A percentile compares a stretch with the other conserved stretches of the same genome.
These are phyloP conservation scores for Tyria jacobaeae DNA, from an alignment of 2,888 invertebrate species.

Conservation along the genomic window DNA sequence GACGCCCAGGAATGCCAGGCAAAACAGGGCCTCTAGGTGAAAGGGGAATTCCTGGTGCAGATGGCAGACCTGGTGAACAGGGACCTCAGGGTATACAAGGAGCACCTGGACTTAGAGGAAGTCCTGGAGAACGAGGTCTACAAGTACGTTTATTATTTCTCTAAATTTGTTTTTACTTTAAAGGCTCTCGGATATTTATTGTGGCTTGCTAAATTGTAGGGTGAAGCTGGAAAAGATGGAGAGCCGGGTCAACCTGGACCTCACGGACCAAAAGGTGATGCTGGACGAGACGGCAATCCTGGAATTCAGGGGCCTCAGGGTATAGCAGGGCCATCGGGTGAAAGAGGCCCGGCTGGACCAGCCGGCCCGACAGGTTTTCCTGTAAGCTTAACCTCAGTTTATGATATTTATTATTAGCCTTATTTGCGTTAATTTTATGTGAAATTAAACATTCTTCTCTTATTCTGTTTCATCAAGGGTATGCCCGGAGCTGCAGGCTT, in stretches of 20 bases:
- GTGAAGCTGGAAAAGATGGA: conserved; percentile 93
- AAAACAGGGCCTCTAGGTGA: conserved; percentile 91
- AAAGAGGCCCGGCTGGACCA: conserved; percentile 91
- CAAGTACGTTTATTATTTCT: conserved; percentile 77
- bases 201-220: conserved; percentile 71
- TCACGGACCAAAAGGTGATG: conserved; percentile 92
- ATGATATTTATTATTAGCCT: neutral
- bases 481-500: conserved; percentile 91
- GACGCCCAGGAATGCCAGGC: conserved; percentile 90
- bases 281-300: conserved; percentile 91
- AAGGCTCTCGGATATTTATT: neutral
- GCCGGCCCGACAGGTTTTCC: conserved; percentile 93
- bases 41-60: conserved; percentile 92
- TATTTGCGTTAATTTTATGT: neutral
- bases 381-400: conserved; percentile 74
- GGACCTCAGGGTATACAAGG: conserved; percentile 93
- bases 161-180: neutral
- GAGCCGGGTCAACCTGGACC: conserved; percentile 91
- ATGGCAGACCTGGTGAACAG: conserved; percentile 94
- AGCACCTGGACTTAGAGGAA: conserved; percentile 91
- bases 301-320: conserved; percentile 92
- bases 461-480: conserved; percentile 76
- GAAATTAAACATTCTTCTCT: neutral
- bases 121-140: conserved; percentile 92
- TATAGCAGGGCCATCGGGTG: conserved; percentile 90